Base-by-base conservation (phyloP, 2,888 invertebrate species). In the Megamerina dolium region DNA sequence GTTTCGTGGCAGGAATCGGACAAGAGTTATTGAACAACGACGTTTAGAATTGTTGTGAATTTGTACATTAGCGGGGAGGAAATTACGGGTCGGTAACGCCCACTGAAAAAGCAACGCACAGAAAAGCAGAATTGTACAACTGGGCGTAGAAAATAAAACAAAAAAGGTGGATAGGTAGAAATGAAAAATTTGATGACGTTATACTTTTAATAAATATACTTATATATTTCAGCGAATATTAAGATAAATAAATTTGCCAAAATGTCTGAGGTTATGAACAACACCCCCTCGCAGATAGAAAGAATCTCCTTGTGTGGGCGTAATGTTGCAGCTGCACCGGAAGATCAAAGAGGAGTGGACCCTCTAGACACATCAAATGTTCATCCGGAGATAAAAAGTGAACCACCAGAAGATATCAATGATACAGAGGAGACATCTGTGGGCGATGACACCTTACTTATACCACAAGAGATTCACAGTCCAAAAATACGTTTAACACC, bases 401-500 rank as follows among this genome's bases (percentile, higher is more conserved):
- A 61, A 29, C 43, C 55, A 33, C 47, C 58, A 17, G 41, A 57
- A 46, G 60, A 60, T 48, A 60, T 63, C 23, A 55, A 63, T 50
- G 58, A 53, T 46, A 54, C 39, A 46, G 52, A 13, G 33, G 48
- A 37, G 43, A 45, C 31, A 54, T 56, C n/a, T n/a, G n/a, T n/a
- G n/a, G 4, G 5, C n/a, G n/a, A 19, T 3, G 13, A 10, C 6
- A 19, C 5, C n/a, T 8, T 12, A 14, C 2, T 10, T 13, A 10
- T 26, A 4, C 20, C 30, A 3, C n/a, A 4, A 6, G n/a, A n/a
- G n/a, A n/a, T n/a, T 23, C 5, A 13, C 14, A 51, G 53, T 36
- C 56, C 60, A 2, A 61, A 58, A 48, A 66, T 65, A 37, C 56
- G 60, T 29, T 55, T 66, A 12, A 63, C 61, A 44, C 64, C 66